Percentiles rank a stretch among this genome's conserved stretches.
phyloP scores from a whole-genome alignment of 2,888 invertebrate genomes.

The Diadromus collaris region DNA sequence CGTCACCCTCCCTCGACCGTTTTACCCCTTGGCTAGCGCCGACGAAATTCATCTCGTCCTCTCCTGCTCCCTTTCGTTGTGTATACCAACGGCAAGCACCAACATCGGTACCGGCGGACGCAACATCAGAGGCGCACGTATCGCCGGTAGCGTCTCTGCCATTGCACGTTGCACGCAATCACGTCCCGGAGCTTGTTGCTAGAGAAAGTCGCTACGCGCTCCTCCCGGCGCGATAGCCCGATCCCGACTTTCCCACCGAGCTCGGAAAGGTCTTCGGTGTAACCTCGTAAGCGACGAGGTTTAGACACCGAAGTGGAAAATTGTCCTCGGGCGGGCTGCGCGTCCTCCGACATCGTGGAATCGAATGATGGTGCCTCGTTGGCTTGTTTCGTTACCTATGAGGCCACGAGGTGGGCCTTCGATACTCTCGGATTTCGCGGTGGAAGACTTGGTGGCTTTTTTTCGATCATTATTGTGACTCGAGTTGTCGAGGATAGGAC shows the following conservation, averaged over 20 bases:
- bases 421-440: conserved; percentile 27
- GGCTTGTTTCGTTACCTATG: conserved; percentile 11
- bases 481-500: neutral
- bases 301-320: conserved; percentile 56
- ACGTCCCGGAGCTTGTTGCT: conserved; percentile 45
- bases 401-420: conserved; percentile 18
- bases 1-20: conserved; percentile 33
- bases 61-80: conserved; percentile 33
- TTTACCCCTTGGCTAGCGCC: conserved; percentile 50
- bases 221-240: neutral
- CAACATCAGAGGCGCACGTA: conserved; percentile 7
- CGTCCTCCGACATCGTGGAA: conserved; percentile 16
- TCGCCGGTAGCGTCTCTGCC: conserved; percentile 7
- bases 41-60: conserved; percentile 49
- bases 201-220: conserved; percentile 4
- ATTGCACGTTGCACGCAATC: conserved; percentile 47
- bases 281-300: conserved; percentile 44
- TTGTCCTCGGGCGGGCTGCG: conserved; percentile 46
- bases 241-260: conserved; percentile 6
- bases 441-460: neutral
- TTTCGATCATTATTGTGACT: conserved; percentile 5
- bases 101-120: neutral
- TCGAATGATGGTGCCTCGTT: conserved; percentile 41
- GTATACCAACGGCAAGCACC: conserved; percentile 25
- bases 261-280: conserved; percentile 19